Evolutionary conservation across 1,140 invertebrate species (phyloP).

Genomic region (Caenorhabditis briggsae): DNA sequence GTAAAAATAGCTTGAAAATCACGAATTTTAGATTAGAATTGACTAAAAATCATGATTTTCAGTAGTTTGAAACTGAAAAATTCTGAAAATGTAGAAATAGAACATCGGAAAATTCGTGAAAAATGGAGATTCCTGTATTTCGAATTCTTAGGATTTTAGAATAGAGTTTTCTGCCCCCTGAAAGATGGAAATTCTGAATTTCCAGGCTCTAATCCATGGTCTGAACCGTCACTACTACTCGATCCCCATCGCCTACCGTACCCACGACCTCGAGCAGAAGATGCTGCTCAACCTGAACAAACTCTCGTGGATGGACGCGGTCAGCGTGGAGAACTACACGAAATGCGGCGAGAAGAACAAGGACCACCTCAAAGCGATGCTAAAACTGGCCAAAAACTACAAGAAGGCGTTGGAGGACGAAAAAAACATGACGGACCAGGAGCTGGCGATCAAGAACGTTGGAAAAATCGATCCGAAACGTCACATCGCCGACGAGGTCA

Average conservation of each 20-base stretch:
- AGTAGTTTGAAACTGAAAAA: too few relatives aligned
- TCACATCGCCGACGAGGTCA: constrained; percentile 94
- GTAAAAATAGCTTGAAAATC: too few relatives aligned
- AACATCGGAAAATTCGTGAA: too few relatives aligned
- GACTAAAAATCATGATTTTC: too few relatives aligned
- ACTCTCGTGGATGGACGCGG: constrained; percentile 99
- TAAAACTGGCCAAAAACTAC: constrained; percentile 97
- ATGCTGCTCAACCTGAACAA: constrained; percentile 99
- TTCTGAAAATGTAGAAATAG: too few relatives aligned
- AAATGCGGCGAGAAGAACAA: constrained; percentile 90
- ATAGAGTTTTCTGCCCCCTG: too few relatives aligned
- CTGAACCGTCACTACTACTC: constrained; percentile 99
- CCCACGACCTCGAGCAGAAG: constrained; percentile 97
- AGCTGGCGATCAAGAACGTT: constrained; percentile 98
- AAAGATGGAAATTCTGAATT: background rate
- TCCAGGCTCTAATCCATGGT: constrained; percentile 95
- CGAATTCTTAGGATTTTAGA: too few relatives aligned
- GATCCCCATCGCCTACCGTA: constrained; percentile 98
- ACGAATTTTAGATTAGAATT: too few relatives aligned
- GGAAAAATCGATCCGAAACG: constrained; percentile 99
- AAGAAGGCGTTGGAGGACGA: constrained; percentile 99
- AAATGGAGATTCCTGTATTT: too few relatives aligned
- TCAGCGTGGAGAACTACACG: constrained; percentile 92
- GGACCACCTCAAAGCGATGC: constrained; percentile 93
- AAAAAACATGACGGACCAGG: constrained; percentile 99